Base-by-base conservation (phyloP, 2,888 invertebrate genomes). In the Rapana venosa region DNA sequence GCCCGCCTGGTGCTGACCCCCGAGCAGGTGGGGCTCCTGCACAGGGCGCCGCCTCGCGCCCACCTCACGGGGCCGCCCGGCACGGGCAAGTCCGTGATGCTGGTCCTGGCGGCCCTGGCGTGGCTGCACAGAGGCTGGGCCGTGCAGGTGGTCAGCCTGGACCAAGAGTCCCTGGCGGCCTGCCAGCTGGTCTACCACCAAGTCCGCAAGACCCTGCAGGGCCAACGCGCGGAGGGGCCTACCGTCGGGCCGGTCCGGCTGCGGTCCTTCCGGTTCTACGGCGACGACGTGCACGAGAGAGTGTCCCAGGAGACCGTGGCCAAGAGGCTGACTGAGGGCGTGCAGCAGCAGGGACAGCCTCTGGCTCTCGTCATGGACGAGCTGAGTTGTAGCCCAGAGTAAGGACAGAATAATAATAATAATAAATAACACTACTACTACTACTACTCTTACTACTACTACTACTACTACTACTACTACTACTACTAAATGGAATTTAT, bases 21-120 rank as follows among this genome's bases (percentile, higher is more conserved):
- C 35, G 15, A 35, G 17, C 79, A 79, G 35, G 2, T 35, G 35
- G 79, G 35, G 35, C 79, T 79, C 13, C 32, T 79, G 17, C 17
- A 32, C 79, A 32, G 79, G 35, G 26, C 79, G 2, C 79, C 79
- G 4, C 35, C 35, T 13, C 79, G 32, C 13, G 79, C 17, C 35
- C 35, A 17, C 35, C 79, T 79, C 79, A 35, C 79, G 8, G 79
- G 79, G n/a, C 79, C 35, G 17, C 79, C 79, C 17, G 79, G 79
- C 79, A 79, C 79, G 15, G 79, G 79, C 20, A 79, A 83, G 47
- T 26, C 83, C 5, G 47, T 83, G 47, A 32, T 83, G 83, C 83
- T 83, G 36, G 26, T 83, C 5, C n/a, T 83, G 83, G 13, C 17
- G 47, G 83, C 26, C 6, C 20, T 83, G 36, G 26, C 0, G 13